Percentiles rank a stretch among this genome's conserved stretches.
Conservation (phyloP, 2,797 vertebrate species). For the Orientallactaga sibirica region DNA sequence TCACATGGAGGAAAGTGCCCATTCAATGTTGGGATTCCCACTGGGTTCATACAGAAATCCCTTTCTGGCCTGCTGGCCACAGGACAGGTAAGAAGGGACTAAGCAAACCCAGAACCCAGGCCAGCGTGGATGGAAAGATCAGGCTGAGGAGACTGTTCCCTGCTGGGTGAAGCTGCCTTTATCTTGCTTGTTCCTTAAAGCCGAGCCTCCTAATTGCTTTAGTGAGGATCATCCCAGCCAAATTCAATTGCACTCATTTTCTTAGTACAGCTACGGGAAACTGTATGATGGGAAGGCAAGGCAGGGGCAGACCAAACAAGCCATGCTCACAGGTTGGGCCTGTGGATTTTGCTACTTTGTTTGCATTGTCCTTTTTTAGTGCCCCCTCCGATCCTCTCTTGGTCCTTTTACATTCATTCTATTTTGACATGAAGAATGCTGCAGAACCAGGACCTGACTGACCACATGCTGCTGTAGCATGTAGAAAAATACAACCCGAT, state of each 20-base stretch:
- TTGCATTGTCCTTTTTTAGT: background rate
- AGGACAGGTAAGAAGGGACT: constrained; percentile 39
- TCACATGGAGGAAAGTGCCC: background rate
- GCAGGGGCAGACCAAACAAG: background rate
- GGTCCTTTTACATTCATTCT: background rate
- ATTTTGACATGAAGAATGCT: background rate
- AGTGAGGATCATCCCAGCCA: constrained; percentile 39
- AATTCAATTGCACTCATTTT: constrained; percentile 60
- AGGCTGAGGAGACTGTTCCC: constrained; percentile 41
- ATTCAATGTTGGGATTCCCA: background rate
- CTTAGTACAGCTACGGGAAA: background rate
- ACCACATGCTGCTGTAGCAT: background rate
- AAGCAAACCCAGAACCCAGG: background rate
- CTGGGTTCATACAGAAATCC: background rate
- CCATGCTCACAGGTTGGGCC: background rate
- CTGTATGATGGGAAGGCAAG: constrained; percentile 22
- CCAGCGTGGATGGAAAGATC: constrained; percentile 26
- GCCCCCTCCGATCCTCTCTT: too few relatives aligned
- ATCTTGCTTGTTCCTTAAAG: background rate
- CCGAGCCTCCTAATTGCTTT: constrained; percentile 17
- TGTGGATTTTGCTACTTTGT: background rate
- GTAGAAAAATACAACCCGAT: background rate
- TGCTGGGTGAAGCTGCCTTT: constrained; percentile 49
- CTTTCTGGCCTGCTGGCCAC: background rate
- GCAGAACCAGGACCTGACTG: background rate